Percentiles rank a stretch among this genome's conserved stretches.
Evolutionary conservation across 2,797 vertebrate species (phyloP).

Genomic region (Galagoides demidoff): DNA sequence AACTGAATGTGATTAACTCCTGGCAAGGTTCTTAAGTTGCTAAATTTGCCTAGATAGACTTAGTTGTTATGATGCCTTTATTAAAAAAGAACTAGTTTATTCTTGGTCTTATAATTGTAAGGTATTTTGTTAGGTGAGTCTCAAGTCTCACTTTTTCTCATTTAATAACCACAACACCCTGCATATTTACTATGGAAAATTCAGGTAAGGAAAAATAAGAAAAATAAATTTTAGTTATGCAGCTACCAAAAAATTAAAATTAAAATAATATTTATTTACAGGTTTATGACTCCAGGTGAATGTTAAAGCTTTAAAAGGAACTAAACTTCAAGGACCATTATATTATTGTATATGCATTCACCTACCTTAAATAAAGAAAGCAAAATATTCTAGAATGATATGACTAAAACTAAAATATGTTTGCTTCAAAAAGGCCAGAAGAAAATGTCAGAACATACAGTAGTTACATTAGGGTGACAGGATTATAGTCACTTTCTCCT

Average conservation of each 20-base stretch:
- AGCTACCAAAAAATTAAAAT: background rate
- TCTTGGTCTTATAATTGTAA: constrained; percentile 22
- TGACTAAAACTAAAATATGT: constrained; percentile 30
- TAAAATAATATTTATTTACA: background rate
- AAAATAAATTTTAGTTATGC: constrained; percentile 20
- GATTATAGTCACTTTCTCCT: constrained; percentile 11
- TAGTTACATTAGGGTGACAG: background rate
- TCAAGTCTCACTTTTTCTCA: background rate
- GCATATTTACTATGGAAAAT: constrained; percentile 23
- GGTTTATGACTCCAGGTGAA: constrained; percentile 37
- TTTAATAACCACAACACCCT: background rate
- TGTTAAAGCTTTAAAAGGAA: constrained; percentile 49
- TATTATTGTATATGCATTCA: background rate
- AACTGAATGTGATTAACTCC: background rate
- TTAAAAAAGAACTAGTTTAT: constrained; percentile 40
- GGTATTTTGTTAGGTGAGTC: constrained; percentile 42
- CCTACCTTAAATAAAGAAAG: constrained; percentile 54
- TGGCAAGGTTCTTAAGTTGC: constrained; percentile 36
- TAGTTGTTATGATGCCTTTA: constrained; percentile 28
- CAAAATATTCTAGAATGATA: background rate
- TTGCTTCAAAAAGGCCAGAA: constrained; percentile 20
- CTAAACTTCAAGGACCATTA: background rate
- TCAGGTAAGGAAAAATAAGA: constrained; percentile 11
- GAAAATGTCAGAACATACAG: constrained; percentile 20
- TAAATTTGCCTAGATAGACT: background rate